Conservation (phyloP, 2,888 invertebrate species). For the Drosophila suboccidentalis region DNA sequence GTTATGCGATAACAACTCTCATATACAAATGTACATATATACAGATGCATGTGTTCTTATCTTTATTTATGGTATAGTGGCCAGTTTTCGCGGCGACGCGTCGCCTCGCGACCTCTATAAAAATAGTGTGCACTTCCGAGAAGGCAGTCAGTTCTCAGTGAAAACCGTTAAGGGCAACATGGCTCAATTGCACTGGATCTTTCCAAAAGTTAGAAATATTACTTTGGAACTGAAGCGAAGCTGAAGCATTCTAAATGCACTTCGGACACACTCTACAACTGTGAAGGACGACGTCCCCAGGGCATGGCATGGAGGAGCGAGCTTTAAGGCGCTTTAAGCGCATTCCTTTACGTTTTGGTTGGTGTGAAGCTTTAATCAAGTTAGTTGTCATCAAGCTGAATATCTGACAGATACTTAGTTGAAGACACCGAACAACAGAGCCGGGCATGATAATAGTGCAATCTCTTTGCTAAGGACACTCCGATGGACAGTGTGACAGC, state of each 20-base stretch:
- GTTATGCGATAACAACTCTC: constrained; percentile 42
- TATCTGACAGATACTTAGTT: not conserved
- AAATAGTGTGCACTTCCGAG: constrained; percentile 44
- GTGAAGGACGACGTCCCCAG: constrained; percentile 16
- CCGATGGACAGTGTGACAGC: not conserved
- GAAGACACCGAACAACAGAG: constrained; percentile 38
- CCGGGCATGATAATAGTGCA: constrained; percentile 77
- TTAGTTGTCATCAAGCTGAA: constrained; percentile 17
- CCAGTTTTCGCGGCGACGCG: constrained; percentile 32
- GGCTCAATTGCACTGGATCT: constrained; percentile 13
- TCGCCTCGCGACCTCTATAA: constrained; percentile 54
- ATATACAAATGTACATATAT: constrained; percentile 14
- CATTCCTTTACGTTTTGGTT: constrained; percentile 36
- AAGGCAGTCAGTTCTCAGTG: constrained; percentile 59
- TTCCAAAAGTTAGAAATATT: not conserved
- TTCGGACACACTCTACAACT: constrained; percentile 1
- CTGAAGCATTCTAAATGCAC: constrained; percentile 1
- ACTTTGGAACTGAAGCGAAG: not conserved
- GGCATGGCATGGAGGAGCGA: constrained; percentile 28
- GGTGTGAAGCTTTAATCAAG: constrained; percentile 56
- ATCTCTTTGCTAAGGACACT: constrained; percentile 37
- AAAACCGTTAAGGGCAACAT: constrained; percentile 56
- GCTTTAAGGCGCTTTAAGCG: constrained; percentile 75
- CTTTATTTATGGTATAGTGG: constrained; percentile 37
- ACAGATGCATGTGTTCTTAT: constrained; percentile 41